phyloP scores from a whole-genome alignment of 1,140 invertebrate genomes.

The Pectinophora gossypiella region DNA sequence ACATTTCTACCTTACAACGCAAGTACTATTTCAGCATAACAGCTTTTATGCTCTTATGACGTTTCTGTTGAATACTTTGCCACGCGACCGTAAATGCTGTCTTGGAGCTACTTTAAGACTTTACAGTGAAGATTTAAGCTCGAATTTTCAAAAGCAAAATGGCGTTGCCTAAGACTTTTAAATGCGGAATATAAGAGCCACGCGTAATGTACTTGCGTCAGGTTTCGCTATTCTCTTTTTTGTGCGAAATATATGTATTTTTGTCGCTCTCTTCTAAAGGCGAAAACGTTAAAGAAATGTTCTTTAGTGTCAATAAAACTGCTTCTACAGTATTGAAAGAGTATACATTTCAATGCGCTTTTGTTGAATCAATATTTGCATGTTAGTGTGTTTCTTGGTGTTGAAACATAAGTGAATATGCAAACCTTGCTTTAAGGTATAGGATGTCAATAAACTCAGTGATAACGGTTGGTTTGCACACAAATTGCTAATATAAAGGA shows the following conservation, averaged over 20 bases:
- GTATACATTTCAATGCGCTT: not conserved
- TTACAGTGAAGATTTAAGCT: not conserved
- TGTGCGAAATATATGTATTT: not conserved
- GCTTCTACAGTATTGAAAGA: not conserved
- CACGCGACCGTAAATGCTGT: conserved; percentile 9
- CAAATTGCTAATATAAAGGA: too few relatives aligned
- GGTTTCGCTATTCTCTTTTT: conserved; percentile 9
- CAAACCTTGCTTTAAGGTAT: too few relatives aligned
- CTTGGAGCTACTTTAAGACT: not conserved
- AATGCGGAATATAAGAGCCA: not conserved
- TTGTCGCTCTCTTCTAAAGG: not conserved
- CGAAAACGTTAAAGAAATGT: not conserved
- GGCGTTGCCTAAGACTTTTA: not conserved
- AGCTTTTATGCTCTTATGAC: not conserved
- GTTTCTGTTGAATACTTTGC: not conserved
- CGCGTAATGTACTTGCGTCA: conserved; percentile 14
- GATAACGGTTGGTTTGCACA: too few relatives aligned
- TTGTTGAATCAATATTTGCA: not conserved
- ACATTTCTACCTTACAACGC: too few relatives aligned
- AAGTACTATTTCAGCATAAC: not conserved
- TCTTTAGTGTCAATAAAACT: conserved; percentile 1
- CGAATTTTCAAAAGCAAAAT: not conserved
- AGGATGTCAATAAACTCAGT: too few relatives aligned
- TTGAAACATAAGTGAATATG: too few relatives aligned
- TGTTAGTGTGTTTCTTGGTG: too few relatives aligned